Base-by-base conservation (phyloP, 2,888 invertebrate genomes). In the Sinohyriopsis cumingii region DNA sequence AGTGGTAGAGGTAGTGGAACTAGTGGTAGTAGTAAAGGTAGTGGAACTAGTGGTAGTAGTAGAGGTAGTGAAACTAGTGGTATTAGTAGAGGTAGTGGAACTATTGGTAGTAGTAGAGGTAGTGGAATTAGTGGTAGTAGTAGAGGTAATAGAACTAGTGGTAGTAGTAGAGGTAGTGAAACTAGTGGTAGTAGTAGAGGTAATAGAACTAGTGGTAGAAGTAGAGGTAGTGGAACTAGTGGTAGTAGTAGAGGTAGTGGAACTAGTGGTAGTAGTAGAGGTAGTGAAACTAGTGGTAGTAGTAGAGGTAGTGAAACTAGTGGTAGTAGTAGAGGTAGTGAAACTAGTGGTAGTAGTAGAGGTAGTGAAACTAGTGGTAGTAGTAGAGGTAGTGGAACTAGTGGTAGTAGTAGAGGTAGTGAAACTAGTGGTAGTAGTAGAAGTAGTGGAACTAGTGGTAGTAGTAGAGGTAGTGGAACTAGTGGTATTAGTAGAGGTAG, bases 1-100 rank as follows among this genome's bases (percentile, higher is more conserved):
- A 55, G 65, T 55, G 25, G 65, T 64, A 61, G 70, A 28, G 22
- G 56, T 55, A 62, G 45, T 61, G 55, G 66, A n/a, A 66, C 62
- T 59, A 28, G 24, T 54, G 64, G 45, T 55, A 60, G 59, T 53
- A 64, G 61, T 55, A 55, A 4, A 22, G 64, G 71, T 55, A 55
- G 65, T 64, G 55, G 65, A 55, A 55, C 24, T 64, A 64, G 65
- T 55, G 55, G 65, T 64, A 64, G 65, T 64, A 64, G 65, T 64
- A 64, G 55, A 55, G 55, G 65, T 64, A 55, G 55, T n/a, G 55
- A 25, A 22, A 53, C 12, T 24, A 24, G 25, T 45, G 54, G 54
- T 60, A 62, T 55, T n/a, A 65, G 63, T 24, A 59, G 59, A 63
- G 60, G 60, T n/a, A 65, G 55, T 25, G 22, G 45, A 18, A 67